Base-by-base conservation (phyloP, 2,797 vertebrate species). In the Chaunax sp. region DNA sequence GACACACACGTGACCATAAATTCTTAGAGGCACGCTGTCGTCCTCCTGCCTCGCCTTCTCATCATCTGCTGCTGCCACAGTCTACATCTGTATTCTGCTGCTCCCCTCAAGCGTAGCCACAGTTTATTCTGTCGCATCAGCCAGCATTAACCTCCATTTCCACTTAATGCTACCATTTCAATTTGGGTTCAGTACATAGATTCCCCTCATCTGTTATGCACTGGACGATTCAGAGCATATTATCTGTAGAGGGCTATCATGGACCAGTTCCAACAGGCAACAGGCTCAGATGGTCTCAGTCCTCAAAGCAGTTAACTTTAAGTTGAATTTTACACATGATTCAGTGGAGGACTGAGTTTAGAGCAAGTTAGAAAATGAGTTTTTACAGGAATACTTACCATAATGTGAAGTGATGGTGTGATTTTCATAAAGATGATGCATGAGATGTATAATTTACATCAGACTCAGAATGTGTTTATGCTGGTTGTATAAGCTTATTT, bases 101-200 rank as follows among this genome's bases (percentile, higher is more conserved):
- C 64, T 77, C 59, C 62, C 49, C 61, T 78, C 58, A 60, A 78
- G 80, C 38, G 20, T 45, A 58, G 64, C 68, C 72, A 64, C 73
- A 72, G 76, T 75, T 70, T 73, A 54, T 80, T 89, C 52, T 66
- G 47, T 61, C 70, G 81, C 86, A 88, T 86, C 85, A 83, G 79
- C 73, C 67, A 19, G 69, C 69, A 74, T 91, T 91, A 88, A 90
- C 90, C 82, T 73, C 68, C 82, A 90, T 91, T 92, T 92, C 82
- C 72, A 73, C 76, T 90, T 90, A 90, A 88, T 82, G 75, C 68
- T 78, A 71, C 83, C 75, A 83, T 91, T 93, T 89, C 79, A 89
- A 91, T 91, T 90, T 90, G 79, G 72, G 82, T 89, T 90, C 75
- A 76, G 54, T 61, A 45, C 81, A 72, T 85, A 78, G 78, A 75